Conservation (phyloP, 2,113 vertebrate genomes). For the Notothenia coriiceps region DNA sequence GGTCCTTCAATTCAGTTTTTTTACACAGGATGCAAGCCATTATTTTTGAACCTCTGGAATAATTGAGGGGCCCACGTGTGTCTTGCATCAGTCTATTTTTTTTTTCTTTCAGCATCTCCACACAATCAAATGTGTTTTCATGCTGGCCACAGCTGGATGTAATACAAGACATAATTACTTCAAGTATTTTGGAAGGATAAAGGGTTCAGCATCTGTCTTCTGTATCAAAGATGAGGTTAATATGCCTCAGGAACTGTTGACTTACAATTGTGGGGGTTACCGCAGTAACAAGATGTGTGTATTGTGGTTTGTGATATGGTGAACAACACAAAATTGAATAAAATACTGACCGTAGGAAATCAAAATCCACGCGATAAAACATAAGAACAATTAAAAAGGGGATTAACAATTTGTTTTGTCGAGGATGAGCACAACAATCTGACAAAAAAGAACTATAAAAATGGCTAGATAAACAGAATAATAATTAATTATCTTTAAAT, state of each 20-base stretch:
- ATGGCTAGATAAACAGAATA: slow-evolving; percentile 87
- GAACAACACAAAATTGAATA: slow-evolving; percentile 49
- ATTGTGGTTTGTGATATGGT: slow-evolving; percentile 68
- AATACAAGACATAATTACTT: background rate
- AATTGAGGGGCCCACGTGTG: background rate
- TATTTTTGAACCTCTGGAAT: slow-evolving; percentile 3
- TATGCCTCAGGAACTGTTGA: slow-evolving; percentile 17
- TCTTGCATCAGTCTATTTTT: background rate
- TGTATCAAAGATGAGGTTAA: slow-evolving; percentile 21
- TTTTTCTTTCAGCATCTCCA: background rate
- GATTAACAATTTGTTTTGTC: slow-evolving; percentile 59
- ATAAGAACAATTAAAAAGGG: slow-evolving; percentile 57
- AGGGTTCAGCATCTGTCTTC: background rate
- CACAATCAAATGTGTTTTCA: slow-evolving; percentile 15
- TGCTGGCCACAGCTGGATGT: background rate
- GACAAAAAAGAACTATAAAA: slow-evolving; percentile 69
- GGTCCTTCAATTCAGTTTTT: slow-evolving; percentile 16
- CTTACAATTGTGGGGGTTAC: slow-evolving; percentile 73
- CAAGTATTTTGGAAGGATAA: slow-evolving; percentile 1
- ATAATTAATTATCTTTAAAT: slow-evolving; percentile 88
- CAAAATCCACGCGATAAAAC: slow-evolving; percentile 76
- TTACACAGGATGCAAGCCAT: background rate
- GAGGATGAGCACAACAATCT: slow-evolving; percentile 85
- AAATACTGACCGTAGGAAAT: slow-evolving; percentile 76
- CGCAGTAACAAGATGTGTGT: slow-evolving; percentile 59